phyloP scores from a whole-genome alignment of 2,797 vertebrate species.

The Loris lydekkerianus region DNA sequence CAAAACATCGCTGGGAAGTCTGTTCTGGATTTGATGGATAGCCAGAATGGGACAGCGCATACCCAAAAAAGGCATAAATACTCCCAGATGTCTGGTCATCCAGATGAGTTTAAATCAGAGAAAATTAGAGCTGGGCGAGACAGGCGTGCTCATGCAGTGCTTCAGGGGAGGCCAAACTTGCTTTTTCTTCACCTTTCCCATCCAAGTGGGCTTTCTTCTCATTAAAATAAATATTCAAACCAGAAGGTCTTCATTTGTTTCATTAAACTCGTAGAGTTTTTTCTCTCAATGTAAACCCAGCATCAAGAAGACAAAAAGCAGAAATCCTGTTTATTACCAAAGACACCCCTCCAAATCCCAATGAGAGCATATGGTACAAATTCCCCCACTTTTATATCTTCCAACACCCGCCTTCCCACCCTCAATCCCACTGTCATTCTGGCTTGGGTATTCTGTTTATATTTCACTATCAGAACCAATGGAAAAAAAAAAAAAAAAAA shows the following conservation, averaged over 20 bases:
- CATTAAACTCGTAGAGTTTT: conserved; percentile 60
- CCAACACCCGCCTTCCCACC: background rate
- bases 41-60: conserved; percentile 80
- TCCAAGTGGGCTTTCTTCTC: conserved; percentile 73
- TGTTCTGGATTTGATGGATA: conserved; percentile 85
- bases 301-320: conserved; percentile 82
- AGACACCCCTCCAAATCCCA: conserved; percentile 73
- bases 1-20: conserved; percentile 81
- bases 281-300: conserved; percentile 71
- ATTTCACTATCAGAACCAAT: conserved; percentile 48
- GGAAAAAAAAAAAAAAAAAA: conserved; percentile 26
- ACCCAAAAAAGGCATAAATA: conserved; percentile 86
- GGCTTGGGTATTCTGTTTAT: conserved; percentile 54
- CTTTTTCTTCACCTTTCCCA: conserved; percentile 80
- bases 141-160: conserved; percentile 74
- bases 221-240: conserved; percentile 82
- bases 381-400: background rate
- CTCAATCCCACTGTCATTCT: background rate
- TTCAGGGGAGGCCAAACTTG: conserved; percentile 72
- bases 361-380: conserved; percentile 76
- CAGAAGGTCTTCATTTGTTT: conserved; percentile 79
- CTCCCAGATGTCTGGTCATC: conserved; percentile 85
- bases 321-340: conserved; percentile 82
- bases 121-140: conserved; percentile 79
- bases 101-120: conserved; percentile 83